Conservation (phyloP, 2,797 vertebrate species). For the Oryzias sinensis region DNA sequence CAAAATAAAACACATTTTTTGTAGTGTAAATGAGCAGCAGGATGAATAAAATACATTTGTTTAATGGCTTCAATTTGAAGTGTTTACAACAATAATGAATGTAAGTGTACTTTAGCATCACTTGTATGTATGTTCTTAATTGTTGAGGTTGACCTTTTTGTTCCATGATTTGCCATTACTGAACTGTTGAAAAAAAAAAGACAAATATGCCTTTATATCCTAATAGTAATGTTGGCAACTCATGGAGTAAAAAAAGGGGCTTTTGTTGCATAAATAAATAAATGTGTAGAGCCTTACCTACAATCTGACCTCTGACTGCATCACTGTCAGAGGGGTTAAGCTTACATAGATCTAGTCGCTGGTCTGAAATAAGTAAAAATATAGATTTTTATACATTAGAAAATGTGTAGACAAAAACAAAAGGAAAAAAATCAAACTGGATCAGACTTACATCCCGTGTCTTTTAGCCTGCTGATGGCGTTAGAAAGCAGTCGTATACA, state of each 20-base stretch:
- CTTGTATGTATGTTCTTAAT: too few species aligned
- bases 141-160: too few species aligned
- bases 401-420: background rate
- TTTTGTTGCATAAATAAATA: conserved; percentile 9
- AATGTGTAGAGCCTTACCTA: conserved; percentile 82
- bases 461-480: conserved; percentile 96
- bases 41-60: too few species aligned
- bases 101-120: too few species aligned
- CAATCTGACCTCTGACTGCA: conserved; percentile 96
- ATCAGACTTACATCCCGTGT: conserved; percentile 91
- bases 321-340: conserved; percentile 96
- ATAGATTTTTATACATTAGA: background rate
- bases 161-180: too few species aligned
- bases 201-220: too few species aligned
- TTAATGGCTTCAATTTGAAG: too few species aligned
- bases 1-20: too few species aligned
- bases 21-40: too few species aligned
- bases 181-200: too few species aligned
- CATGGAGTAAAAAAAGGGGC: background rate
- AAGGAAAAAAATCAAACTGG: conserved; percentile 4
- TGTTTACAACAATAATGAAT: too few species aligned
- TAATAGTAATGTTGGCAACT: too few species aligned
- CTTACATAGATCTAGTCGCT: conserved; percentile 99
- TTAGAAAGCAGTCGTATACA: conserved; percentile 96
- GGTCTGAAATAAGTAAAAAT: conserved; percentile 77